Percentiles rank a stretch among this genome's conserved stretches.
phyloP scores from a whole-genome alignment of 2,797 vertebrate species.

The Manis pentadactyla region DNA sequence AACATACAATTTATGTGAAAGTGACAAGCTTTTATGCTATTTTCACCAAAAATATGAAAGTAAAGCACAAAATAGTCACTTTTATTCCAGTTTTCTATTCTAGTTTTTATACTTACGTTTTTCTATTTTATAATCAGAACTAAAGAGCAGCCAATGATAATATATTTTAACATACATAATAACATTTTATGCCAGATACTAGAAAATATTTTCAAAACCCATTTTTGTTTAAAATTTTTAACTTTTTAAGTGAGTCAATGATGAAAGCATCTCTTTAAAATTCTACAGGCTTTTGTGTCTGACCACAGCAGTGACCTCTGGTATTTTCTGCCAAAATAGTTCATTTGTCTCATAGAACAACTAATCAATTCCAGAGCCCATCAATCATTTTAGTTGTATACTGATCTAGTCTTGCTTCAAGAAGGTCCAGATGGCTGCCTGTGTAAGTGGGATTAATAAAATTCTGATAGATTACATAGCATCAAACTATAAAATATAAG shows the following conservation, averaged over 20 bases:
- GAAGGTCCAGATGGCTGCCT: slow-evolving; percentile 88
- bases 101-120: background rate
- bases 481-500: slow-evolving; percentile 86
- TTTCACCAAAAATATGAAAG: slow-evolving; percentile 59
- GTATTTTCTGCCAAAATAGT: slow-evolving; percentile 95
- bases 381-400: slow-evolving; percentile 90
- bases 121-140: background rate
- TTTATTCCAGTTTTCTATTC: background rate
- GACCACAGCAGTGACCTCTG: slow-evolving; percentile 93
- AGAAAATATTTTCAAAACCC: slow-evolving; percentile 66
- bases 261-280: slow-evolving; percentile 87
- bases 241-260: slow-evolving; percentile 80
- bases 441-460: slow-evolving; percentile 94
- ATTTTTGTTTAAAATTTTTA: slow-evolving; percentile 60
- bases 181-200: background rate
- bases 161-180: background rate
- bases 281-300: slow-evolving; percentile 87
- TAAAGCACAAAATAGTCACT: background rate
- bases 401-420: slow-evolving; percentile 82
- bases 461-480: slow-evolving; percentile 91
- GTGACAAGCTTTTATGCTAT: background rate
- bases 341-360: slow-evolving; percentile 96
- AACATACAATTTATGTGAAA: background rate
- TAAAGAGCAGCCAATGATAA: background rate
- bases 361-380: slow-evolving; percentile 98